These are phyloP conservation scores for Leptinotarsa undecemlineata DNA, from an alignment of 1,140 invertebrate genomes.

Conservation along the genomic window DNA sequence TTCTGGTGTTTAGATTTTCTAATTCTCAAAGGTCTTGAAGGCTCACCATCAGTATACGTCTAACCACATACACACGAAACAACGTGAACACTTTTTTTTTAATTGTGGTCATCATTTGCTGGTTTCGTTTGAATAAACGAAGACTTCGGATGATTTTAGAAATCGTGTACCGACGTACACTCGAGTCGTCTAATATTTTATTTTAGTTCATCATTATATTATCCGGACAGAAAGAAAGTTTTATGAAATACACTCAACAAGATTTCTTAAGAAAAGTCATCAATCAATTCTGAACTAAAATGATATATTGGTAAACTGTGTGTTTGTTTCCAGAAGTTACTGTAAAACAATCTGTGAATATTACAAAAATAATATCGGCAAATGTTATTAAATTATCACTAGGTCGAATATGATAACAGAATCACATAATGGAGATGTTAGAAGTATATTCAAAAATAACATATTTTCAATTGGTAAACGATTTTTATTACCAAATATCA, in stretches of 20 bases:
- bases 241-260: not conserved
- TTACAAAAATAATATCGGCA: not conserved
- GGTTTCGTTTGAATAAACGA: not conserved
- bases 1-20: not conserved
- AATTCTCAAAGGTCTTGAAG: not conserved
- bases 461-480: not conserved
- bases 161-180: not conserved
- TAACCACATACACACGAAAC: not conserved
- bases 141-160: not conserved
- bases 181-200: not conserved
- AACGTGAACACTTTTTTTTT: not conserved
- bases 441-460: not conserved
- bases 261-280: not conserved
- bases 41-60: not conserved
- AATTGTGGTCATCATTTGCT: not conserved
- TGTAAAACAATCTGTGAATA: not conserved
- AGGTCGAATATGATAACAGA: not conserved
- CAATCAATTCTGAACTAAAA: not conserved
- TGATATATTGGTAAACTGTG: not conserved
- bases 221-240: not conserved
- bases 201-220: not conserved
- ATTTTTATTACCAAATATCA: not conserved
- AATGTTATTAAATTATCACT: not conserved
- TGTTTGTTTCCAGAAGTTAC: not conserved
- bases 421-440: constrained; percentile 1